Conservation (phyloP, 2,113 vertebrate species). For the Ptychochromis oligacanthus region DNA sequence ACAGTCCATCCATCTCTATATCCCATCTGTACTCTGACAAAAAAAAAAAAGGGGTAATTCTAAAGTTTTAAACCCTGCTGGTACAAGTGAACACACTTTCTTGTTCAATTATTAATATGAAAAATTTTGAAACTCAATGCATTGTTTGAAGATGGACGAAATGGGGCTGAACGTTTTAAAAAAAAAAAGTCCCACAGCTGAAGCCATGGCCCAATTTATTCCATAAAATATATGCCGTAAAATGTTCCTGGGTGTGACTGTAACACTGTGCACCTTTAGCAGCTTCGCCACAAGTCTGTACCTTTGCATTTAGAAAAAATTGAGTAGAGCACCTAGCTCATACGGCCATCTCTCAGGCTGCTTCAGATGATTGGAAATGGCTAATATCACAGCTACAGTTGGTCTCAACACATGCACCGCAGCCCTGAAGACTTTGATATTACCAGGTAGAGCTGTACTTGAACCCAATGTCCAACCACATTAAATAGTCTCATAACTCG, state of each 20-base stretch:
- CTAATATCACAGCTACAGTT: background rate
- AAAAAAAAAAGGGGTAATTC: too few relatives aligned
- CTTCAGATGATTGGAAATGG: background rate
- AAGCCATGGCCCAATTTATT: background rate
- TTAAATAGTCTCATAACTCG: background rate
- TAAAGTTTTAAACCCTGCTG: background rate
- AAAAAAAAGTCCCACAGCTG: background rate
- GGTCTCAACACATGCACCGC: background rate
- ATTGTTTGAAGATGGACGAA: too few relatives aligned
- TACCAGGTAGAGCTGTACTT: background rate
- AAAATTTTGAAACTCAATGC: too few relatives aligned
- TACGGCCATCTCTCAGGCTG: background rate
- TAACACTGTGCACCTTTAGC: too few relatives aligned
- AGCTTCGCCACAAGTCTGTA: too few relatives aligned
- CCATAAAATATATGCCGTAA: too few relatives aligned
- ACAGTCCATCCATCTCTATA: fast-evolving
- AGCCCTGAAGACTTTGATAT: background rate
- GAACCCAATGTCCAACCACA: too few relatives aligned
- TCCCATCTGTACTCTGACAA: background rate
- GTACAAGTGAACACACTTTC: background rate
- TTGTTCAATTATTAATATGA: background rate
- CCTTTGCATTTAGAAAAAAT: too few relatives aligned
- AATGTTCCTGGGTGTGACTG: background rate
- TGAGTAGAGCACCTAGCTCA: too few relatives aligned
- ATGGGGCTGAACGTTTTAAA: background rate